Base-by-base conservation (phyloP, 2,888 invertebrate species). In the Trissolcus brochymenae region DNA sequence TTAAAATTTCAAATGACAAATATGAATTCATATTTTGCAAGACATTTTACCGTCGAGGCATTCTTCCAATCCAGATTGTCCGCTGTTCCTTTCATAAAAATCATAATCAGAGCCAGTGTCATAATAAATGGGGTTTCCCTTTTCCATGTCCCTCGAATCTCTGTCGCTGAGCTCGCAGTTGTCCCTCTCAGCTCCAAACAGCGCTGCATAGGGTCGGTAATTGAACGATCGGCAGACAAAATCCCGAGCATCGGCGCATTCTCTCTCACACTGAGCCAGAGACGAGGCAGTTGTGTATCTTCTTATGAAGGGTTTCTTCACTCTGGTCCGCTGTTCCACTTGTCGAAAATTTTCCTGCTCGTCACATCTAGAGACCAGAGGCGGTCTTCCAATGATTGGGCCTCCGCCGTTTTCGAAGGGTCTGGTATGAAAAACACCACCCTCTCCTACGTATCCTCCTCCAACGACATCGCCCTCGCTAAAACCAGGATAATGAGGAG, bases 151-250 rank as follows among this genome's bases (percentile, higher is more conserved):
- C 65, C 95, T 91, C 0, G 95, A 94, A 86, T 96, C 96, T 56
- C 95, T 92, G 86, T 97, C 96, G 86, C 96, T 96, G 6, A 97
- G 90, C 87, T 97, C 97, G 86, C 97, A 97, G 87, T 97, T 97
- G 82, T 96, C 96, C 41, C 93, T 90, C 79, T 94, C 94, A 1
- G 91, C 91, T 6, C 90, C 91, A 81, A 92, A 94, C 11, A 93
- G 91, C 43, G 91, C 92, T 29, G 91, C 90, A 62, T 91, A 90
- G 0, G 89, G 94, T 96, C 96, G 89, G 56, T 55, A 79, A 73
- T 80, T 80, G 21, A 97, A 97, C 41, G 96, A 94, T 86, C 95
- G 92, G 85, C 97, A 97, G 40, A 80, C 76, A 49, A 80, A 80
- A 54, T 80, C 78, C 82, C 94, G 91, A 35, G 94, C 93, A 84